Percentiles rank a stretch among this genome's conserved stretches.
Evolutionary conservation across 92 coral and sea anemone species (phyloP).

Genomic region (Zoanthus sansibaricus): DNA sequence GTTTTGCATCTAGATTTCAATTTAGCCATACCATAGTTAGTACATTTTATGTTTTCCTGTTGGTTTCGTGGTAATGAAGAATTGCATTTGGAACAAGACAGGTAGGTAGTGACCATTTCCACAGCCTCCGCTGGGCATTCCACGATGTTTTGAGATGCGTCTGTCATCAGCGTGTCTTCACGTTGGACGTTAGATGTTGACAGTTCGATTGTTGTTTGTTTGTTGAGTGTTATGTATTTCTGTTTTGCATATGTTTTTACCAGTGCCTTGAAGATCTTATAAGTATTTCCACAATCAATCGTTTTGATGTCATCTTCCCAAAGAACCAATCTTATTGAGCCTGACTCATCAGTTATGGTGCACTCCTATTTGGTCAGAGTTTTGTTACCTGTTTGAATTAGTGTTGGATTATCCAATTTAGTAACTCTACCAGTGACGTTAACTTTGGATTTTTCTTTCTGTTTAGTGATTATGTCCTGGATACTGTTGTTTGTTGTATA

Average conservation of each 20-base stretch:
- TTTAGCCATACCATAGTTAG: slow-evolving; percentile 34
- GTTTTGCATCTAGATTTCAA: slow-evolving; percentile 33
- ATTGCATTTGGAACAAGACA: slow-evolving; percentile 46
- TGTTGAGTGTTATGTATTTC: slow-evolving; percentile 40
- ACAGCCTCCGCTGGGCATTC: slow-evolving; percentile 41
- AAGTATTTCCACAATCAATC: slow-evolving; percentile 42
- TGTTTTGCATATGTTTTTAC: slow-evolving; percentile 38
- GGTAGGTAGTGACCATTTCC: slow-evolving; percentile 43
- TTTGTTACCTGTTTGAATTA: slow-evolving; percentile 42
- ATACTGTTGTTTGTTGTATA: slow-evolving; percentile 44
- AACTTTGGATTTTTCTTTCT: slow-evolving; percentile 42
- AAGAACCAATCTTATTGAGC: slow-evolving; percentile 48
- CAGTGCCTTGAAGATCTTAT: slow-evolving; percentile 45
- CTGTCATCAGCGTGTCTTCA: slow-evolving; percentile 36
- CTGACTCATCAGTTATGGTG: slow-evolving; percentile 44
- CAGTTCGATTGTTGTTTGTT: slow-evolving; percentile 45
- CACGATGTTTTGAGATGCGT: slow-evolving; percentile 34
- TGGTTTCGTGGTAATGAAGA: slow-evolving; percentile 36
- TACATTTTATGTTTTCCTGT: slow-evolving; percentile 34
- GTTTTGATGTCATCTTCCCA: slow-evolving; percentile 38
- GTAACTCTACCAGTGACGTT: slow-evolving; percentile 42
- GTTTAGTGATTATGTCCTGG: slow-evolving; percentile 31
- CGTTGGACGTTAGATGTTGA: slow-evolving; percentile 50
- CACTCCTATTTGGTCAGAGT: slow-evolving; percentile 43
- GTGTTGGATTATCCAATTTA: slow-evolving; percentile 41